These are phyloP conservation scores for Myiozetetes cayanensis DNA, from an alignment of 2,113 vertebrate genomes.

Conservation along the genomic window DNA sequence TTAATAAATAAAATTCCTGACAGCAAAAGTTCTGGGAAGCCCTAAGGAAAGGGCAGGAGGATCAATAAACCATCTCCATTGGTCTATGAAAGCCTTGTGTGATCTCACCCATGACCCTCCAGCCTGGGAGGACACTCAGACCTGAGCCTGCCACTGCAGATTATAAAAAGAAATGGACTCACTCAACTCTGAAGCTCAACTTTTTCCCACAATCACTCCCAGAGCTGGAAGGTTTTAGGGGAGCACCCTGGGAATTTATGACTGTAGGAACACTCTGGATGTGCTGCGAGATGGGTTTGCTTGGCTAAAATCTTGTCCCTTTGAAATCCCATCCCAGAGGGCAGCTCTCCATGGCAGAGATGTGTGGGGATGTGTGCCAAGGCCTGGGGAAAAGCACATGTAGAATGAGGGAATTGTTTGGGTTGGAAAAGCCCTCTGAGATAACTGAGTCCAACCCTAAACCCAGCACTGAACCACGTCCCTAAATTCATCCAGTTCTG, in stretches of 20 bases:
- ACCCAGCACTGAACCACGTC: not conserved
- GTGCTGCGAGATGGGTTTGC: not conserved
- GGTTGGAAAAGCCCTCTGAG: not conserved
- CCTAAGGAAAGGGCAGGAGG: not conserved
- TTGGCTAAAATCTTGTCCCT: not conserved
- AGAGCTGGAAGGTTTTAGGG: not conserved
- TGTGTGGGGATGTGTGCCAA: fast-evolving
- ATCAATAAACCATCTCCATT: not conserved
- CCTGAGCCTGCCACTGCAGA: not conserved
- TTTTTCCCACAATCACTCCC: not conserved
- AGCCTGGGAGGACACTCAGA: not conserved
- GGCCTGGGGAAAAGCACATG: not conserved
- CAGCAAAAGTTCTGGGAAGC: not conserved
- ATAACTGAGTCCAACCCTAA: not conserved
- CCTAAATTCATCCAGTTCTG: too few relatives aligned
- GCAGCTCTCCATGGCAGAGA: fast-evolving
- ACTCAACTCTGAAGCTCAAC: not conserved
- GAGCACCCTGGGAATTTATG: fast-evolving
- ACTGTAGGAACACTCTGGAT: not conserved
- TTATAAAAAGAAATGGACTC: constrained; percentile 44
- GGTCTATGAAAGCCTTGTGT: not conserved
- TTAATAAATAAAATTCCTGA: not conserved
- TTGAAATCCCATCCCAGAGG: not conserved
- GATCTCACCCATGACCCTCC: not conserved
- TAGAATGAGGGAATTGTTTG: not conserved